Evolutionary conservation across 1,140 invertebrate species (phyloP), one percentile per base, ranked within the genome.

Genomic region (Drosophila parvula): DNA sequence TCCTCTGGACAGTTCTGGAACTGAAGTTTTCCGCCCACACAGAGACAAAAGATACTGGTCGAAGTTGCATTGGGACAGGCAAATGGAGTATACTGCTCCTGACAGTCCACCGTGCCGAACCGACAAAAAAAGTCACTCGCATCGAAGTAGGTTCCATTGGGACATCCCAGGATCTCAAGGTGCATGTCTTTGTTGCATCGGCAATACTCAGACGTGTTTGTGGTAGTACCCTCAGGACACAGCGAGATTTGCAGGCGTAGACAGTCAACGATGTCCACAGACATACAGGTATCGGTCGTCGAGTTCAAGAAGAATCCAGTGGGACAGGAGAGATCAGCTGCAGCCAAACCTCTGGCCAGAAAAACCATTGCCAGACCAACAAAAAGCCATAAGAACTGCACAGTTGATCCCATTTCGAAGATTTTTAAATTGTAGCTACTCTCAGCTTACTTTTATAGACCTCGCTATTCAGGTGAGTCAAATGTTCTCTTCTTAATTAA

Each of bases 401-500:
- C 6, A 30, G 11, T 28, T 36, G 16, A 36, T 16, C 3, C 18
- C 68, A 74, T 74, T 6, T 56, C 28, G 5, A 45, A 48, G n/a
- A 48, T 30, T 22, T n/a, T 22, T 55, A 0, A 38, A 4, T 7
- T 30, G 14, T 5, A 36, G 22, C 32, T 14, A 2, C 7, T 22
- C n/a, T 16, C 10, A n/a, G 36, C 41, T 18, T 59, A 34, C 74
- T 85, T 85, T 78, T 75, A 81, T 85, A 80, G 61, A 6, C 32
- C 12, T 14, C 40, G 48, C 67, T 55, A 63, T 61, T 27, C n/a
- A 16, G 8, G 12, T 1, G 5, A 5, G 50, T 22, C 2, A 38
- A 38, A 56, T 80, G 78, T 80, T 64, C 22, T 32, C 10, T 27
- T 27, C 36, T 47, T 73, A 78, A 86, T 85, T 79, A 81, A 81